phyloP scores from a whole-genome alignment of 2,797 vertebrate species.

The Takifugu rubripes region DNA sequence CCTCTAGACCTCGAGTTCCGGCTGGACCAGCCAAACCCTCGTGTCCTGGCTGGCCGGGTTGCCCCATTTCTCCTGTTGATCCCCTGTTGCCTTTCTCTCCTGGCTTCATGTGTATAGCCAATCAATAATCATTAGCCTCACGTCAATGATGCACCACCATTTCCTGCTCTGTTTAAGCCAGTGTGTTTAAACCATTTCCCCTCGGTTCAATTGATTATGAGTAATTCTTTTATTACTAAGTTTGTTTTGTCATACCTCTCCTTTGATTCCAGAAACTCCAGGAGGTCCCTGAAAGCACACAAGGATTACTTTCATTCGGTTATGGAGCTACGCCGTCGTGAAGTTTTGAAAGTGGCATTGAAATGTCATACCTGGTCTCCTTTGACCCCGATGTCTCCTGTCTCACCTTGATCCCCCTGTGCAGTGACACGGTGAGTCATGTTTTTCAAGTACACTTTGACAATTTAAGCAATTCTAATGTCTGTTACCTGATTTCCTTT shows the following conservation, averaged over 20 bases:
- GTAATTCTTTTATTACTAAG: too few relatives aligned
- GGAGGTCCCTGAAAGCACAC: conserved; percentile 72
- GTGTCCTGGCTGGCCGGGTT: conserved; percentile 76
- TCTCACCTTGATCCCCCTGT: conserved; percentile 70
- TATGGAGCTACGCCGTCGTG: background rate
- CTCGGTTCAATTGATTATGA: too few relatives aligned
- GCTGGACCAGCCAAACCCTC: conserved; percentile 73
- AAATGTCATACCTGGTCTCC: conserved; percentile 72
- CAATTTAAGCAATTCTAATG: background rate
- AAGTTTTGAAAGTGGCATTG: background rate
- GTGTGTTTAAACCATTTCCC: too few relatives aligned
- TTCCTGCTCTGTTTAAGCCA: too few relatives aligned
- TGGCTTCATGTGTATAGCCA: conserved; percentile 42
- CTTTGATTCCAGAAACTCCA: conserved; percentile 74
- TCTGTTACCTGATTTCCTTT: conserved; percentile 74
- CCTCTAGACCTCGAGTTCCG: conserved; percentile 76
- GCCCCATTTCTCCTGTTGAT: conserved; percentile 67
- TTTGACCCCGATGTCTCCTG: conserved; percentile 70
- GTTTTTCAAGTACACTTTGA: background rate
- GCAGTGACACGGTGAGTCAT: conserved; percentile 4
- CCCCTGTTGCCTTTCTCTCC: conserved; percentile 76
- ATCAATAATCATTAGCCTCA: too few relatives aligned
- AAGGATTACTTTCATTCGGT: conserved; percentile 3
- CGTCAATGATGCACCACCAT: too few relatives aligned
- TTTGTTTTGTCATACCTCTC: conserved; percentile 66